Conservation (phyloP, 2,797 vertebrate species). For the Tokudaia tokunoshimensis region DNA sequence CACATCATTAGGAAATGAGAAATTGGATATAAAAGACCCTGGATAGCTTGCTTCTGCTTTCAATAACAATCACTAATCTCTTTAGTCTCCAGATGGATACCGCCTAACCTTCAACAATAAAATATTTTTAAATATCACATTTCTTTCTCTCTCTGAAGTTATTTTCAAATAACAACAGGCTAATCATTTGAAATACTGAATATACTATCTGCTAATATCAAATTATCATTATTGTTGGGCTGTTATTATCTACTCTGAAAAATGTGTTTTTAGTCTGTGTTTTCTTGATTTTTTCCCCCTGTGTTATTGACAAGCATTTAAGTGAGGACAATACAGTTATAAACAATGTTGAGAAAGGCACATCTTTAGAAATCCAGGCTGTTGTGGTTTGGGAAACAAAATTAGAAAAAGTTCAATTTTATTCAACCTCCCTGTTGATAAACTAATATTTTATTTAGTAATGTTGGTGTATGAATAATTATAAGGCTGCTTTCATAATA, state of each 20-base stretch:
- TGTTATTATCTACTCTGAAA: conserved; percentile 2
- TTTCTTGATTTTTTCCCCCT: neutral
- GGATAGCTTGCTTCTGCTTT: conserved; percentile 59
- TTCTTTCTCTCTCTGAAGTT: conserved; percentile 28
- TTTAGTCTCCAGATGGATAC: conserved; percentile 41
- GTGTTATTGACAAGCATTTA: neutral
- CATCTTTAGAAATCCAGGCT: conserved; percentile 25
- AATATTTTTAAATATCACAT: conserved; percentile 64
- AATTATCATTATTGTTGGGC: neutral
- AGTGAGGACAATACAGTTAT: neutral
- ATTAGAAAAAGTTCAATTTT: conserved; percentile 23
- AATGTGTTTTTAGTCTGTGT: neutral
- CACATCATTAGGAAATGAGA: conserved; percentile 53
- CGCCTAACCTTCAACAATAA: conserved; percentile 33
- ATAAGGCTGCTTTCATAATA: neutral
- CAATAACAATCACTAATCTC: conserved; percentile 55
- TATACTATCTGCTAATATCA: conserved; percentile 34
- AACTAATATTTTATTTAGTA: neutral
- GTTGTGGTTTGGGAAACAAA: conserved; percentile 36
- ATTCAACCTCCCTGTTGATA: neutral
- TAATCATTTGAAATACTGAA: conserved; percentile 16
- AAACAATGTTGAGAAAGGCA: neutral
- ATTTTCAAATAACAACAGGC: conserved; percentile 46
- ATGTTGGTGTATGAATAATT: neutral
- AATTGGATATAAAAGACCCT: conserved; percentile 23